Evolutionary conservation across 2,888 invertebrate genomes (phyloP).

Genomic region (Tetramorium bicarinatum): DNA sequence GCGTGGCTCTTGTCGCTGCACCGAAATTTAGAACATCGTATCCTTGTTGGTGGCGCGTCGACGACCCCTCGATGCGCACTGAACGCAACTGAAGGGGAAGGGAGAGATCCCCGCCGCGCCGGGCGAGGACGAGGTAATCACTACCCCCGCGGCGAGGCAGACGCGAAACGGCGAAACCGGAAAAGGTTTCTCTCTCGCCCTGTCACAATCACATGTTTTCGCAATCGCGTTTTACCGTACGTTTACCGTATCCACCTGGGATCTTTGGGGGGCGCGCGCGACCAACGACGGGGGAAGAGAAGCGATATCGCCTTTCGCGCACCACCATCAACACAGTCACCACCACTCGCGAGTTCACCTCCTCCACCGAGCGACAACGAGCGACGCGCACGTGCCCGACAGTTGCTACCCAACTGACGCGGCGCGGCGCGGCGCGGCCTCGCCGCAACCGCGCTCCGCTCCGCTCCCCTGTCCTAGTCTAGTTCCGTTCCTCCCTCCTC

Average conservation of each 20-base stretch:
- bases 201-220: slow-evolving; percentile 82
- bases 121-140: slow-evolving; percentile 45
- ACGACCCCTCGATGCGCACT: slow-evolving; percentile 39
- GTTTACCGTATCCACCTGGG: slow-evolving; percentile 36
- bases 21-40: slow-evolving; percentile 76
- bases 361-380: slow-evolving; percentile 28
- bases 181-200: slow-evolving; percentile 36
- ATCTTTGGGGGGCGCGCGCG: not conserved
- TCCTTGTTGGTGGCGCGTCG: slow-evolving; percentile 60
- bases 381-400: slow-evolving; percentile 76
- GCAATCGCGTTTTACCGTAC: slow-evolving; percentile 64
- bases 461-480: too few relatives aligned
- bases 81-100: not conserved
- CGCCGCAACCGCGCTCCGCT: not conserved
- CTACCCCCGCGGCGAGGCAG: slow-evolving; percentile 50
- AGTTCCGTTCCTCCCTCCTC: too few relatives aligned
- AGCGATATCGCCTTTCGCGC: slow-evolving; percentile 30
- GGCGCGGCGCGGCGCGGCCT: not conserved
- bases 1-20: slow-evolving; percentile 72
- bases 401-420: slow-evolving; percentile 85
- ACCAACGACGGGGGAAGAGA: not conserved
- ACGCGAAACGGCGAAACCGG: slow-evolving; percentile 33
- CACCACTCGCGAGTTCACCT: slow-evolving; percentile 34
- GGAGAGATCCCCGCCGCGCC: slow-evolving; percentile 20
- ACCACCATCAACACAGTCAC: slow-evolving; percentile 21